phyloP scores from a whole-genome alignment of 2,888 invertebrate genomes.

The Cryptocephalus moraei region DNA sequence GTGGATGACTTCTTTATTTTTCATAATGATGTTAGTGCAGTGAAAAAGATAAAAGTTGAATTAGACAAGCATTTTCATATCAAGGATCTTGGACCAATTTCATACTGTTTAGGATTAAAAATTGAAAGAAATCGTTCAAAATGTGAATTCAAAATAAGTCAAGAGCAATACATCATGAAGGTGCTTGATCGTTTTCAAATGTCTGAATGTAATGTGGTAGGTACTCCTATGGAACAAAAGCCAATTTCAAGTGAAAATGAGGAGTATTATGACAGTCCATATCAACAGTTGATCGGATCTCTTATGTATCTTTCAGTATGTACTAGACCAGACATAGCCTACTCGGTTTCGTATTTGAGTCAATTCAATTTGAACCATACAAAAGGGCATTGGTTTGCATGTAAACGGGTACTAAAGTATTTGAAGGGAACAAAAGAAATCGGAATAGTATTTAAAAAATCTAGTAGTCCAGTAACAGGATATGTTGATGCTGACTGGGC shows the following conservation, averaged over 20 bases:
- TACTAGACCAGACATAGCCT: constrained; percentile 18
- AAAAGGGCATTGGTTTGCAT: constrained; percentile 12
- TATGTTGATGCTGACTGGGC: constrained; percentile 10
- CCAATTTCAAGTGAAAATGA: no score
- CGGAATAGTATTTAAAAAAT: neutral
- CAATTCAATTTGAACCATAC: constrained; percentile 11
- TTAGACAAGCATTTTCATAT: constrained; percentile 12
- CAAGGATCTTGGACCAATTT: constrained; percentile 6
- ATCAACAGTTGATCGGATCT: constrained; percentile 14
- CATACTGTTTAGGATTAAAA: constrained; percentile 12
- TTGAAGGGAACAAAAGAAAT: constrained; percentile 5
- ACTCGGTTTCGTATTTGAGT: constrained; percentile 14
- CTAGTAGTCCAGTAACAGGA: neutral
- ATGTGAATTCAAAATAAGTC: constrained; percentile 8
- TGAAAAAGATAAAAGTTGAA: constrained; percentile 8
- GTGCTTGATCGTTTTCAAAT: constrained; percentile 7
- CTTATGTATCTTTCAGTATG: constrained; percentile 9
- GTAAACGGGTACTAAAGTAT: constrained; percentile 7
- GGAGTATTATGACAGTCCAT: constrained; percentile 6
- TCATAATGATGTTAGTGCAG: constrained; percentile 8
- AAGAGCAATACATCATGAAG: constrained; percentile 11
- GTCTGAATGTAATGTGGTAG: constrained; percentile 3
- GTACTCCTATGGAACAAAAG: constrained; percentile 8
- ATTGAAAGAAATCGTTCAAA: constrained; percentile 6
- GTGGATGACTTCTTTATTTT: constrained; percentile 16